Percentiles rank a stretch among this genome's conserved stretches.
Evolutionary conservation across 2,797 vertebrate genomes (phyloP).

Genomic region (Semotilus atromaculatus): DNA sequence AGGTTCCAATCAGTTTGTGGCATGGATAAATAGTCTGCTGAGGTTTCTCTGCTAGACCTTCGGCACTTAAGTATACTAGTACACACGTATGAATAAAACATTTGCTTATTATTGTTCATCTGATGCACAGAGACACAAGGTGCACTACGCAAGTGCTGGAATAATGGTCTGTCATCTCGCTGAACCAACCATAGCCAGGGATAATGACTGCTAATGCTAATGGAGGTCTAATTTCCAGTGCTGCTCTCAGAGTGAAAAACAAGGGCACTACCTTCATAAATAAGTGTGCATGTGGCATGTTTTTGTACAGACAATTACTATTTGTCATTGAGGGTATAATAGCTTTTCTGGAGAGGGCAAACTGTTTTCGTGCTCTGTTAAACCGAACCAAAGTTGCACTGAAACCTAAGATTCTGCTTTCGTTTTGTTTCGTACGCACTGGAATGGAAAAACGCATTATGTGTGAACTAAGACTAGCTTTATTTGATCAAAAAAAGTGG

Average conservation of each 20-base stretch:
- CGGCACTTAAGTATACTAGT: slow-evolving; percentile 21
- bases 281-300: slow-evolving; percentile 62
- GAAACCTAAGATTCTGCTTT: not conserved
- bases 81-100: slow-evolving; percentile 60
- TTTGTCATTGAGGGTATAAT: slow-evolving; percentile 69
- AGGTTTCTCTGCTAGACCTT: slow-evolving; percentile 40
- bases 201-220: slow-evolving; percentile 65
- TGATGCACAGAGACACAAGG: slow-evolving; percentile 53
- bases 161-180: slow-evolving; percentile 54
- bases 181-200: slow-evolving; percentile 40
- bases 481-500: not conserved
- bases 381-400: not conserved
- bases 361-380: slow-evolving; percentile 17
- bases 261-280: slow-evolving; percentile 63
- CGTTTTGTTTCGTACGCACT: no score
- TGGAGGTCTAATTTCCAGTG: slow-evolving; percentile 60
- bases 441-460: not conserved
- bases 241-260: slow-evolving; percentile 46
- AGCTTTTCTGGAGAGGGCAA: slow-evolving; percentile 51
- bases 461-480: not conserved
- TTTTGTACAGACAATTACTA: slow-evolving; percentile 63
- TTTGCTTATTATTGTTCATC: slow-evolving; percentile 54
- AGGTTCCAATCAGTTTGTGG: slow-evolving; percentile 21
- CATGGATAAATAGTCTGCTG: slow-evolving; percentile 26
- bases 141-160: slow-evolving; percentile 46